Base-by-base conservation (phyloP, 2,888 invertebrate species). In the Oithona nana region DNA sequence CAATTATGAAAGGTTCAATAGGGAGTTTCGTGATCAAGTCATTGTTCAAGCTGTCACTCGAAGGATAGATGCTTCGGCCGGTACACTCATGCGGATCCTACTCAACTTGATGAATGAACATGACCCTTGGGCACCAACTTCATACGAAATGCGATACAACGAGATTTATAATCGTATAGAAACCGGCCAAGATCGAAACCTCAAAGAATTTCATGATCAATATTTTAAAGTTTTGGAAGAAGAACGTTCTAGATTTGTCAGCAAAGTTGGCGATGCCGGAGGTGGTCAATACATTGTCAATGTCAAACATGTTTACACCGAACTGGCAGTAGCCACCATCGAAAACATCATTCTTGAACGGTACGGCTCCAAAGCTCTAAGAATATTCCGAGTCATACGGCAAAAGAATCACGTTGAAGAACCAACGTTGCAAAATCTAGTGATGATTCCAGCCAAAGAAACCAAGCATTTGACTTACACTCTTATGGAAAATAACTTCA, bases 341-440 rank as follows among this genome's bases (percentile, higher is more conserved):
- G 57, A 63, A n/a, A 60, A 63, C n/a, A 50, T 63, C n/a, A 48
- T 63, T 8, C 54, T 61, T 11, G 58, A 59, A 28, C 29, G 31
- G 29, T 58, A 61, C 30, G 54, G 59, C n/a, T 63, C 63, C 28
- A 63, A 63, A 28, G 52, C 62, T 1, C 29, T 62, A 39, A n/a
- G 62, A 26, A 62, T 62, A 6, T 62, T 62, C 56, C n/a, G 62
- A 20, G 52, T 56, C 56, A 48, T 62, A n/a, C 13, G 62, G 24
- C 22, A 54, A 2, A 54, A 62, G 52, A 24, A 39, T 16, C 31
- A 54, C 29, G 30, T 62, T 30, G 62, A 62, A 28, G 62, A 62
- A 30, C 20, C 52, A 22, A 24, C 26, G 22, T 16, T 62, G n/a
- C 54, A 39, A 3, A 54, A 62, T 20, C 20, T 61, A 13, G 61